Evolutionary conservation across 2,888 invertebrate species (phyloP).

Genomic region (Heteromurus nitidus): DNA sequence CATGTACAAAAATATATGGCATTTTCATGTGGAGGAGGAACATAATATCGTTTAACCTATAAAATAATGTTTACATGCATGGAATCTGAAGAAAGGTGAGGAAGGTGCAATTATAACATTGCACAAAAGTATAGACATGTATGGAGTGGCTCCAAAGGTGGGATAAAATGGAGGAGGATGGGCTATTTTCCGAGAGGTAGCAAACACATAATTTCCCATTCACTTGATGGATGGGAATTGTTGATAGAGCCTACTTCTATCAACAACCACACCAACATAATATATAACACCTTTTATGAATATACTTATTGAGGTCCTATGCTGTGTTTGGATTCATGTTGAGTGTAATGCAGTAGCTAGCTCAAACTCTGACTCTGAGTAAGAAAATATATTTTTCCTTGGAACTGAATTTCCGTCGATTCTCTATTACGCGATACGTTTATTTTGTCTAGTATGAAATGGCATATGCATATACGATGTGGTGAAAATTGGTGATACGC

Average conservation of each 20-base stretch:
- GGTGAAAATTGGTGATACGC: background rate
- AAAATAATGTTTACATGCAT: background rate
- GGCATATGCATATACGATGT: background rate
- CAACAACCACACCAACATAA: background rate
- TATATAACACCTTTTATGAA: background rate
- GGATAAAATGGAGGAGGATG: slow-evolving; percentile 40
- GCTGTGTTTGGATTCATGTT: no score
- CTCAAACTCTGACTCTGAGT: no score
- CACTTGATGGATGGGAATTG: slow-evolving; percentile 53
- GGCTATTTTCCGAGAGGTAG: slow-evolving; percentile 39
- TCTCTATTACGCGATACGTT: no score
- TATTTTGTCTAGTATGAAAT: no score
- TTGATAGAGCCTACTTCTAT: slow-evolving; percentile 28
- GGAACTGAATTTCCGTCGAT: background rate
- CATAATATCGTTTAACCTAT: slow-evolving; percentile 16
- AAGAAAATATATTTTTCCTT: background rate
- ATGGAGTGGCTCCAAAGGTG: slow-evolving; percentile 31
- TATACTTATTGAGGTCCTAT: background rate
- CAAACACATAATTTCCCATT: slow-evolving; percentile 49
- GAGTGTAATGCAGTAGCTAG: no score
- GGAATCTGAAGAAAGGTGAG: background rate
- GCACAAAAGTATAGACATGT: background rate
- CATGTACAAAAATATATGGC: background rate
- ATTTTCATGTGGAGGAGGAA: background rate
- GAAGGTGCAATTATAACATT: background rate